phyloP scores from a whole-genome alignment of 2,888 invertebrate genomes.

The Toxonevra muliebris region DNA sequence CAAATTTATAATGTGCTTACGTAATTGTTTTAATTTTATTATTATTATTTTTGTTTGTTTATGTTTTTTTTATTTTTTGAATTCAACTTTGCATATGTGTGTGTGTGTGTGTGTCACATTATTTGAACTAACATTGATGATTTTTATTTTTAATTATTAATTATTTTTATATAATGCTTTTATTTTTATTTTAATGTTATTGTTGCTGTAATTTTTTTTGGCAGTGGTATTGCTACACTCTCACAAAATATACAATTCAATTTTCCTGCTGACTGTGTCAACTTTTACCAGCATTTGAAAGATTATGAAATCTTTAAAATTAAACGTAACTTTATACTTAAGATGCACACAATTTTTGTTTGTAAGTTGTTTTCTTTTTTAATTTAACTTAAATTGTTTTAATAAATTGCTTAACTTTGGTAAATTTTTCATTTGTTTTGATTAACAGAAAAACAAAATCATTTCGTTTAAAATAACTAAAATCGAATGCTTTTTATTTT shows the following conservation, averaged over 20 bases:
- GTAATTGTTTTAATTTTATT: conserved; percentile 32
- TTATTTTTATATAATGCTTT: too few species aligned
- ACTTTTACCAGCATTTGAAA: too few species aligned
- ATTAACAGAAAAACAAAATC: conserved; percentile 29
- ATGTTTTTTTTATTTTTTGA: conserved; percentile 28
- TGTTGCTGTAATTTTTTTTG: conserved; percentile 43
- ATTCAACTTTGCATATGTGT: conserved; percentile 3
- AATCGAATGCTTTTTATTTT: not conserved
- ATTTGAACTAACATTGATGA: too few species aligned
- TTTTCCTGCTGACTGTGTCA: not conserved
- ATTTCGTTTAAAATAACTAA: not conserved
- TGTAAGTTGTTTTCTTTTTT: conserved; percentile 28
- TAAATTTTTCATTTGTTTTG: conserved; percentile 49
- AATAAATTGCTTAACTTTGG: conserved; percentile 56
- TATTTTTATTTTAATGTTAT: not conserved
- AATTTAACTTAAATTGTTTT: conserved; percentile 24
- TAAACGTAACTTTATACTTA: not conserved
- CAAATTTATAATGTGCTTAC: conserved; percentile 39
- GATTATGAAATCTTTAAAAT: too few species aligned
- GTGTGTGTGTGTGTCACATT: too few species aligned
- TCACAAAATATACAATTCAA: conserved; percentile 46
- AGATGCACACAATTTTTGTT: too few species aligned
- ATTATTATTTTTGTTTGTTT: conserved; percentile 34
- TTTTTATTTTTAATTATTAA: too few species aligned
- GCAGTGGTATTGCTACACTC: conserved; percentile 48